A percentile compares a stretch with the other conserved stretches of the same genome.
phyloP scores from a whole-genome alignment of 2,888 invertebrate species.

The Pandemis cinnamomeana region DNA sequence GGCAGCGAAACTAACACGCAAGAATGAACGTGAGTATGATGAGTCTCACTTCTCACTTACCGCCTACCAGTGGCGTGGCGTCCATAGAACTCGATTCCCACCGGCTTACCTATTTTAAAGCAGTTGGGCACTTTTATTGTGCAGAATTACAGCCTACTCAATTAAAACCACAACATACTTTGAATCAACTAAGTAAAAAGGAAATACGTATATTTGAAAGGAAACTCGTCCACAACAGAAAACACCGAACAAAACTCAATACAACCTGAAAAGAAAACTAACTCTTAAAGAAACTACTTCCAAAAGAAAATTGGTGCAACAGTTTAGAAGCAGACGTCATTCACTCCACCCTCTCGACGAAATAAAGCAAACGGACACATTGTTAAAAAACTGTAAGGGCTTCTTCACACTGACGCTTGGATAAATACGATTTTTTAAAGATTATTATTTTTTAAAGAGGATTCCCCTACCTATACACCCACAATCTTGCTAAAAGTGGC shows the following conservation, averaged over 20 bases:
- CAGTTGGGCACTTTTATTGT: no score
- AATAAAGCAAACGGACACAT: conserved; percentile 37
- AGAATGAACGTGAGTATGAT: no score
- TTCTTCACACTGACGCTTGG: background rate
- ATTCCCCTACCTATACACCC: no score
- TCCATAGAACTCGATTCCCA: no score
- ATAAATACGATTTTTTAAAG: background rate
- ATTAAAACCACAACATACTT: no score
- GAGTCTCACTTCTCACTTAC: no score
- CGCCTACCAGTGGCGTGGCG: no score
- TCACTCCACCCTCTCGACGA: conserved; percentile 23
- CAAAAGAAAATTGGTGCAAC: conserved; percentile 40
- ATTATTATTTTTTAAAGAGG: background rate
- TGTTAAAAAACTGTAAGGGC: conserved; percentile 28
- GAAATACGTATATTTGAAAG: background rate
- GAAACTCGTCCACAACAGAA: background rate
- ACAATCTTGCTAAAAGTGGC: no score
- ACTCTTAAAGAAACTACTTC: conserved; percentile 28
- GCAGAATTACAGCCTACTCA: no score
- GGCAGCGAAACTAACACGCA: no score
- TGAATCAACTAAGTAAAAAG: no score
- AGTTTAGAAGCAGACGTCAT: conserved; percentile 38
- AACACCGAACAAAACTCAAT: conserved; percentile 19
- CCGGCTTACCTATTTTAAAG: no score
- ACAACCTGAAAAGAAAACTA: conserved; percentile 12